Evolutionary conservation across 2,888 invertebrate genomes (phyloP).

Genomic region (Drosophila koepferae): DNA sequence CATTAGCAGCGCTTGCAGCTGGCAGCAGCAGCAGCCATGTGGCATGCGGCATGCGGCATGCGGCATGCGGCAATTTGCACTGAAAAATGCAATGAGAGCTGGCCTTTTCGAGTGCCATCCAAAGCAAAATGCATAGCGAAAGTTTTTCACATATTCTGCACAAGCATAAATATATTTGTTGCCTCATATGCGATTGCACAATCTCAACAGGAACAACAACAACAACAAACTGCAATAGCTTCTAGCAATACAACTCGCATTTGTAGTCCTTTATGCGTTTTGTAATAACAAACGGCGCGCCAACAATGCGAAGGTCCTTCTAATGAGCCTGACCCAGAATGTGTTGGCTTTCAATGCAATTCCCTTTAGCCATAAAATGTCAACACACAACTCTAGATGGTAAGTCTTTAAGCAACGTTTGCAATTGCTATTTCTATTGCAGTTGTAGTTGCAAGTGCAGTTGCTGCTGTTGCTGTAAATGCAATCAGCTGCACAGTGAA

Average conservation of each 20-base stretch:
- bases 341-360: conserved; percentile 37
- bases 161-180: conserved; percentile 36
- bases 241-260: conserved; percentile 37
- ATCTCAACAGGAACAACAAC: conserved; percentile 22
- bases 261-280: conserved; percentile 58
- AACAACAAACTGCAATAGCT: conserved; percentile 26
- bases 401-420: conserved; percentile 38
- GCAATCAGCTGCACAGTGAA: conserved; percentile 35
- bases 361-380: conserved; percentile 43
- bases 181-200: conserved; percentile 37
- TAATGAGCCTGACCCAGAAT: conserved; percentile 71
- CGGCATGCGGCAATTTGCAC: conserved; percentile 24
- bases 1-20: conserved; percentile 21
- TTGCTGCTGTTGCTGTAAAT: conserved; percentile 5
- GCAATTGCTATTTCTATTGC: conserved; percentile 16
- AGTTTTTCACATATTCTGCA: conserved; percentile 45
- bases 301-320: conserved; percentile 62
- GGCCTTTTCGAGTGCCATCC: conserved; percentile 34
- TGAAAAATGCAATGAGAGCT: conserved; percentile 21
- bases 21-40: conserved; percentile 19
- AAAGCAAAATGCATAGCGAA: conserved; percentile 21
- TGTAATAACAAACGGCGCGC: conserved; percentile 59
- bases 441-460: conserved; percentile 3
- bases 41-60: conserved; percentile 14
- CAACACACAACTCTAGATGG: conserved; percentile 33